Evolutionary conservation across 1,140 invertebrate genomes (phyloP).

Genomic region (Heliconius hermathena): DNA sequence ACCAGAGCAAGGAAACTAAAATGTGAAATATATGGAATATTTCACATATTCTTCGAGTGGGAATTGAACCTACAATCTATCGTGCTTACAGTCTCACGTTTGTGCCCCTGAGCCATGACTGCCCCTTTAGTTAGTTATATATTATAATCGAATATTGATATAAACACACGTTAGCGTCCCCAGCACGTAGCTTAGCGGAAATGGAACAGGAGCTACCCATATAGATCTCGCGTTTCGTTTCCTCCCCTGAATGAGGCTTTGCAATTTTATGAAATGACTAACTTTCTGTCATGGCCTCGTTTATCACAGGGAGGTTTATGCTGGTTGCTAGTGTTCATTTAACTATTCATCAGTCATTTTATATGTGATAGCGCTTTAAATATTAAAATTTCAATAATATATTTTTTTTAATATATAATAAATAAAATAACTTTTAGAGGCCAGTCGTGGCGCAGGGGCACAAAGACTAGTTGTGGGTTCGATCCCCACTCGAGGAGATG

Average conservation of each 20-base stretch:
- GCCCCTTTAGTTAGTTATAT: not conserved
- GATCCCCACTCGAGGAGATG: too few relatives aligned
- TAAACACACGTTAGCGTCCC: constrained; percentile 9
- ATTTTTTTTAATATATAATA: not conserved
- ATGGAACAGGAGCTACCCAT: constrained; percentile 29
- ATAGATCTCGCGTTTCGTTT: constrained; percentile 21
- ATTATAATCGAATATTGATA: constrained; percentile 8
- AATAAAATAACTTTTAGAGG: too few relatives aligned
- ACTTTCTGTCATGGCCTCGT: constrained; percentile 8
- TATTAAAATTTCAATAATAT: not conserved
- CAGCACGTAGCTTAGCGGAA: constrained; percentile 27
- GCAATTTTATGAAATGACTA: constrained; percentile 20
- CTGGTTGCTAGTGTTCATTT: not conserved
- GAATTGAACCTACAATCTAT: too few relatives aligned
- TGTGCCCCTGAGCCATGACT: too few relatives aligned
- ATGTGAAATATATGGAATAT: too few relatives aligned
- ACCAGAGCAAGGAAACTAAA: too few relatives aligned
- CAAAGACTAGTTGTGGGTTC: too few relatives aligned
- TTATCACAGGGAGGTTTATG: not conserved
- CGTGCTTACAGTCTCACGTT: too few relatives aligned
- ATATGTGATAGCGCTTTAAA: not conserved
- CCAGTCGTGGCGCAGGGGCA: too few relatives aligned
- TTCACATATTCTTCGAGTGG: too few relatives aligned
- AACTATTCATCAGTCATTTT: not conserved
- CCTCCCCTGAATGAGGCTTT: constrained; percentile 18